phyloP scores from a whole-genome alignment of 2,888 invertebrate species.

The Lepetodrilus schrolli region DNA sequence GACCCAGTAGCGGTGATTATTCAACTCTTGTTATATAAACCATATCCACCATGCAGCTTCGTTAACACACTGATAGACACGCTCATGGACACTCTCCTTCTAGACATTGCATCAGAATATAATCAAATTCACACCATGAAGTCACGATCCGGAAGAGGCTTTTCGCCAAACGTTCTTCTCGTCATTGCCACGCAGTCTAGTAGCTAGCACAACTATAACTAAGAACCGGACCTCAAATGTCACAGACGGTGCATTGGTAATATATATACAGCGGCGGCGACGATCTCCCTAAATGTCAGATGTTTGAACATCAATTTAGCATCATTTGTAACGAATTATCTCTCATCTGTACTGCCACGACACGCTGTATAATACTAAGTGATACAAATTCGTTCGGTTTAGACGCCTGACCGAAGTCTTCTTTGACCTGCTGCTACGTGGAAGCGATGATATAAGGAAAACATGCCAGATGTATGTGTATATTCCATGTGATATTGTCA shows the following conservation, averaged over 20 bases:
- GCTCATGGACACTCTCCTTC: neutral
- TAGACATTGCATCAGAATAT: neutral
- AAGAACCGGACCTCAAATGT: neutral
- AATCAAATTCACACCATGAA: neutral
- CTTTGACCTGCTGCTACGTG: too few relatives aligned
- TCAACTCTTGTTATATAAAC: too few relatives aligned
- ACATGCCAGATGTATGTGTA: neutral
- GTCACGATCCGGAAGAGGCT: neutral
- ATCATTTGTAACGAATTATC: conserved; percentile 1
- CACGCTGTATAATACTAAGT: neutral
- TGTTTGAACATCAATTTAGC: conserved; percentile 17
- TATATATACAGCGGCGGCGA: neutral
- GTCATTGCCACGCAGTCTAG: neutral
- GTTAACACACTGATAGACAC: neutral
- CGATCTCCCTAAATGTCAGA: neutral
- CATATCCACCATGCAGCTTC: too few relatives aligned
- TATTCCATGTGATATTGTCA: too few relatives aligned
- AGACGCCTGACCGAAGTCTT: too few relatives aligned
- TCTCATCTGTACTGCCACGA: neutral
- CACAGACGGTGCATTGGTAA: neutral
- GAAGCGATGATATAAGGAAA: neutral
- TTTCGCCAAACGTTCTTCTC: neutral
- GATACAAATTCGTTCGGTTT: too few relatives aligned
- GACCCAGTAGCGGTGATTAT: too few relatives aligned
- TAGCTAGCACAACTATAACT: neutral